A percentile compares a stretch with the other conserved stretches of the same genome.
Conservation (phyloP, 2,888 invertebrate species). For the Acleris laterana region DNA sequence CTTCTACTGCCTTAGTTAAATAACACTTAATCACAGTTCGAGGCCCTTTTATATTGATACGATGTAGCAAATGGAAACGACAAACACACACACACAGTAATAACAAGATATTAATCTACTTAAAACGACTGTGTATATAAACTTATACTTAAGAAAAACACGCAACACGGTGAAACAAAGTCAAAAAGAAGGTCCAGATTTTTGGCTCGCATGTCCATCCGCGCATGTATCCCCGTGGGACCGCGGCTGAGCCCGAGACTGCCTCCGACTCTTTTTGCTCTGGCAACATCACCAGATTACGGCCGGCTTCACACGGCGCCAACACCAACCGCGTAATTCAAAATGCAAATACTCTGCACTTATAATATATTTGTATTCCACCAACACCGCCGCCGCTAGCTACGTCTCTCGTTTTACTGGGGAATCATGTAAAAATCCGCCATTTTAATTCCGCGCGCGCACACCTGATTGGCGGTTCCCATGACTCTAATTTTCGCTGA, state of each 20-base stretch:
- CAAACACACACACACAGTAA: too few relatives aligned
- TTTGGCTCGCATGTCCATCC: slow-evolving; percentile 25
- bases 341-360: slow-evolving; percentile 82
- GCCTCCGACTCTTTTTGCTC: slow-evolving; percentile 14
- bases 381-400: slow-evolving; percentile 60
- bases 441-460: slow-evolving; percentile 79
- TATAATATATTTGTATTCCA: slow-evolving; percentile 80
- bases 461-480: slow-evolving; percentile 79
- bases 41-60: too few relatives aligned
- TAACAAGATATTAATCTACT: too few relatives aligned
- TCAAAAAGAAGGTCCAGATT: slow-evolving; percentile 30
- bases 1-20: too few relatives aligned
- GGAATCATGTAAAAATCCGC: slow-evolving; percentile 80
- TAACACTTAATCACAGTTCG: too few relatives aligned
- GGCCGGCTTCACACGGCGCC: slow-evolving; percentile 44
- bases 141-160: slow-evolving; percentile 16
- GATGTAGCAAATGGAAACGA: too few relatives aligned
- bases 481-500: slow-evolving; percentile 80
- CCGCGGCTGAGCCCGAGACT: slow-evolving; percentile 5
- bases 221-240: slow-evolving; percentile 34
- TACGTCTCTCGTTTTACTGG: slow-evolving; percentile 78
- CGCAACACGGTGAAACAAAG: slow-evolving; percentile 12
- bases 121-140: too few relatives aligned
- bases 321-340: slow-evolving; percentile 74
- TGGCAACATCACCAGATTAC: slow-evolving; percentile 10